A percentile compares a stretch with the other conserved stretches of the same genome.
Conservation (phyloP, 2,888 invertebrate species). For the Lymantria dispar region DNA sequence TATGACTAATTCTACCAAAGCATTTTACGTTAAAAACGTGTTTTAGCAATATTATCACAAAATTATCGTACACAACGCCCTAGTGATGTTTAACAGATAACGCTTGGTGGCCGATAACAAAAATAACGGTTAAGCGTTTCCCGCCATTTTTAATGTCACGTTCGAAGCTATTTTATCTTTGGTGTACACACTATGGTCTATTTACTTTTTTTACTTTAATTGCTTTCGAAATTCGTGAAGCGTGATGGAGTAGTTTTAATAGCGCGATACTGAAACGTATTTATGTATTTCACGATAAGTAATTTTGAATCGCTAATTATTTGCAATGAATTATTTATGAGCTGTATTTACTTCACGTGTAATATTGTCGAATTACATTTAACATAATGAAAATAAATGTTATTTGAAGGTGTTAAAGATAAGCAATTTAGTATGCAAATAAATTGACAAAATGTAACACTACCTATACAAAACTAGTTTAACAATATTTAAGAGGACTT, state of each 20-base stretch:
- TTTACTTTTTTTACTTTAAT: slow-evolving; percentile 53
- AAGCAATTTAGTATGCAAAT: slow-evolving; percentile 17
- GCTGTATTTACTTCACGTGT: too few species aligned
- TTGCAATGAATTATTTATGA: slow-evolving; percentile 34
- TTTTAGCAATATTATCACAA: slow-evolving; percentile 47
- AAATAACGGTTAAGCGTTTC: slow-evolving; percentile 60
- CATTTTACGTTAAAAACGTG: slow-evolving; percentile 27
- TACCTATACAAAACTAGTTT: too few species aligned
- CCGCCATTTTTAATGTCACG: slow-evolving; percentile 64
- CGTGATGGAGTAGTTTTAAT: slow-evolving; percentile 42
- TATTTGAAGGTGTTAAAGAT: slow-evolving; percentile 28
- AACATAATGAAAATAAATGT: slow-evolving; percentile 34
- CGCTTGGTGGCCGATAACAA: slow-evolving; percentile 53
- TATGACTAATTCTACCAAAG: slow-evolving; percentile 7
- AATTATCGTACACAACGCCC: slow-evolving; percentile 51
- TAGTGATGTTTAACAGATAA: slow-evolving; percentile 59
- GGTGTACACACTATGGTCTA: slow-evolving; percentile 49
- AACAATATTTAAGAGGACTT: too few species aligned
- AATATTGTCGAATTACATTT: slow-evolving; percentile 22
- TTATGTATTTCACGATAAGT: slow-evolving; percentile 36
- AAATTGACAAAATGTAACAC: not conserved
- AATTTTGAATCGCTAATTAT: slow-evolving; percentile 41
- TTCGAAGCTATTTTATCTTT: slow-evolving; percentile 49
- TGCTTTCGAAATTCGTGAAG: slow-evolving; percentile 51
- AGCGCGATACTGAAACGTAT: slow-evolving; percentile 30